Evolutionary conservation across 1,140 invertebrate genomes (phyloP), one percentile per base, ranked within the genome.

Genomic region (Drosophila sucinea): DNA sequence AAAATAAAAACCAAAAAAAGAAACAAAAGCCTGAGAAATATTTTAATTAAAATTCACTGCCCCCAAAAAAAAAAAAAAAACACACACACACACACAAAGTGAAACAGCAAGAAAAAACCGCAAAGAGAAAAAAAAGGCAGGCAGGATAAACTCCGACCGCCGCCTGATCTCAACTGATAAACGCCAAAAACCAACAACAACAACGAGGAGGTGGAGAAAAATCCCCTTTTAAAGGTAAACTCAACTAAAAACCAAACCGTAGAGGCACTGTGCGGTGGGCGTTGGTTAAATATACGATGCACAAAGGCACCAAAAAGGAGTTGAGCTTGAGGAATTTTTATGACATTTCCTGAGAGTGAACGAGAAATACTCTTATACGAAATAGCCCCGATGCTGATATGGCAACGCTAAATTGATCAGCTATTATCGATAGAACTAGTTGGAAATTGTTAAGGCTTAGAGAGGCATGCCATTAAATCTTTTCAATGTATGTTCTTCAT

Each of bases 31-130:
- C 77, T 89, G 84, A 89, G 84, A 89, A 89, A 89, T 89, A 89
- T 89, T 89, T 89, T 89, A 89, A 89, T 89, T 89, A 89, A 89
- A 89, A 89, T 89, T 89, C 85, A 83, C 72, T 79, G 83, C 79
- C 73, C 79, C 76, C 38, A 40, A 65, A 58, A 70, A 73, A 35
- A 65, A 66, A 44, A 60, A n/a, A 66, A 40, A 67, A 68, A 79
- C 73, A 67, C 6, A 11, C 35, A 38, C 35, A 38, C 35, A 10
- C 35, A 38, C 10, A 11, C 30, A 56, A 44, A 57, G 27, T 1
- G 66, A 72, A 35, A 67, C 41, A 38, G 38, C 23, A 76, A 65
- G 78, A 40, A 71, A 79, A 73, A 83, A 67, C 80, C 80, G 68
- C 77, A 73, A 89, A 87, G 77, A 67, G 73, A 63, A 41, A 8